Percentiles rank a stretch among this genome's conserved stretches.
These are phyloP conservation scores for Brachionus manjavacas DNA, from an alignment of 1,140 invertebrate species.

Conservation along the genomic window DNA sequence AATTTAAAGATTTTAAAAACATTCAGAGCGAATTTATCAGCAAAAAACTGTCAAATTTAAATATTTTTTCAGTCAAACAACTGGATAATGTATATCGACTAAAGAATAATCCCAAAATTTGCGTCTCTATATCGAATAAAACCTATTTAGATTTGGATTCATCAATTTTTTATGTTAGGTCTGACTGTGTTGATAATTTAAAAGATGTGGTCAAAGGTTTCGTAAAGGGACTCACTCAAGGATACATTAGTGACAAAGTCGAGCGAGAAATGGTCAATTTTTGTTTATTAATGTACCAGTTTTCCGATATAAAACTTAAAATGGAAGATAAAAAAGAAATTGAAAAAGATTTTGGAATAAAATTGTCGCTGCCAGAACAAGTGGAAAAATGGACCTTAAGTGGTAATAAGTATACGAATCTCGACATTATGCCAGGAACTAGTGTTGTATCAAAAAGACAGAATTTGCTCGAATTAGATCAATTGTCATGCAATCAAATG, in stretches of 20 bases:
- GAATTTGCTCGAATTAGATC: not conserved
- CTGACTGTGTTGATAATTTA: conserved; percentile 4
- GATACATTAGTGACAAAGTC: not conserved
- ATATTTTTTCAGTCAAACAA: not conserved
- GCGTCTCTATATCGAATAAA: not conserved
- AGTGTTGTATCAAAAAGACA: not conserved
- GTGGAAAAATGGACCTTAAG: not conserved
- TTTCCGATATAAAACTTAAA: not conserved
- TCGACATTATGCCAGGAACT: not conserved
- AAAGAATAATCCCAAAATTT: not conserved
- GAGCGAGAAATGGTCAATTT: not conserved
- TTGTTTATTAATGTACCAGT: conserved; percentile 12
- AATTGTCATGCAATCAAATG: not conserved
- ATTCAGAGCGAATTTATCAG: not conserved
- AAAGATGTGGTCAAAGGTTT: conserved; percentile 4
- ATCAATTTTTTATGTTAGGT: not conserved
- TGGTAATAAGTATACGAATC: not conserved
- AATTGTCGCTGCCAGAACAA: not conserved
- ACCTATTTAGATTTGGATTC: not conserved
- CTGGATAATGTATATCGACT: not conserved
- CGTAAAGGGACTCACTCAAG: not conserved
- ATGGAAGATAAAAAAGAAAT: not conserved
- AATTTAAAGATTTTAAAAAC: not conserved
- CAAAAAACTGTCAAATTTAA: not conserved
- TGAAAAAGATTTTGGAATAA: conserved; percentile 3